Conservation (phyloP, 1,140 invertebrate genomes). For the Anagrus nilaparvatae region DNA sequence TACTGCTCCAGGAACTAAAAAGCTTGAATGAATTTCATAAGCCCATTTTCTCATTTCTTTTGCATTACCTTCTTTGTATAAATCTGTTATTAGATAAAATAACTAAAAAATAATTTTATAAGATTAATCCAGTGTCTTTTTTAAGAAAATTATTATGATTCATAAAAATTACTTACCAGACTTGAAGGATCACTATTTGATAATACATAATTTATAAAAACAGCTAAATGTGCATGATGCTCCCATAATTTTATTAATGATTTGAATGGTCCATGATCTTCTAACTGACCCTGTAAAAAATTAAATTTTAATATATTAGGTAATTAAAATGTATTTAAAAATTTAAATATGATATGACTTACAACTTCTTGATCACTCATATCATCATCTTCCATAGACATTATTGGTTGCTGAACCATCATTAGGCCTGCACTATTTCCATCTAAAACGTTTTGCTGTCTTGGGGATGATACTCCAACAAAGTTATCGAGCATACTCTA, state of each 20-base stretch:
- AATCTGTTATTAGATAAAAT: slow-evolving; percentile 79
- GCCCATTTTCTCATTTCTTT: slow-evolving; percentile 94
- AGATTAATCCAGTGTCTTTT: slow-evolving; percentile 6
- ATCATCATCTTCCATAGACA: slow-evolving; percentile 92
- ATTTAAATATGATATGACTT: too few species aligned
- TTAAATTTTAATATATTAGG: slow-evolving; percentile 12
- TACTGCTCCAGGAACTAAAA: slow-evolving; percentile 81
- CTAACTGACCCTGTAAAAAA: slow-evolving; percentile 47
- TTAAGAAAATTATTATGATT: slow-evolving; percentile 6
- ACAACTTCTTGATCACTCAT: slow-evolving; percentile 74
- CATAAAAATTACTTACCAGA: slow-evolving; percentile 43
- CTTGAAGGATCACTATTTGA: slow-evolving; percentile 77
- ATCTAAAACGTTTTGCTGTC: slow-evolving; percentile 22
- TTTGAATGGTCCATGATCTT: slow-evolving; percentile 74
- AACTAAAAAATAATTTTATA: slow-evolving; percentile 48
- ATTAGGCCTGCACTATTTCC: slow-evolving; percentile 31
- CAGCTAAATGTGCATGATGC: slow-evolving; percentile 72
- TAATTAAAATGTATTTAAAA: slow-evolving; percentile 1
- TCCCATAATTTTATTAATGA: slow-evolving; percentile 58
- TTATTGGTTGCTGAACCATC: slow-evolving; percentile 62
- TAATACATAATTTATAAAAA: slow-evolving; percentile 82
- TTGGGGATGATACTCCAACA: slow-evolving; percentile 25
- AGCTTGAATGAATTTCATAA: slow-evolving; percentile 95
- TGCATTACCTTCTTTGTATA: slow-evolving; percentile 71
- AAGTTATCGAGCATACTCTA: slow-evolving; percentile 29